These are phyloP conservation scores for Amazona guildingii DNA, from an alignment of 2,113 vertebrate species.

Conservation along the genomic window DNA sequence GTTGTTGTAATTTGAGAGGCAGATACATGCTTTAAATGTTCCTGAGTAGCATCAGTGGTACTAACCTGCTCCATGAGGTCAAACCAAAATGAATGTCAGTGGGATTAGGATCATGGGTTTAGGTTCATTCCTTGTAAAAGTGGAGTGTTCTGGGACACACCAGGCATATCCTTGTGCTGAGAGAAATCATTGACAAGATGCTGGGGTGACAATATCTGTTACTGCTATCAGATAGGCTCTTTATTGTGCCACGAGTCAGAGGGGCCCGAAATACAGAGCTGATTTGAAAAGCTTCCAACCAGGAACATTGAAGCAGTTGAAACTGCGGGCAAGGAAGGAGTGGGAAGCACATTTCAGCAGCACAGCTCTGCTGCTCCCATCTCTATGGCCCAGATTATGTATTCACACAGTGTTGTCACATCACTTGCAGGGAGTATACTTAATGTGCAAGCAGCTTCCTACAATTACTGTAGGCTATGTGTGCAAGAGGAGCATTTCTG, in stretches of 20 bases:
- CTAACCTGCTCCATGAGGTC: not conserved
- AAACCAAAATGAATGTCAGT: accelerated
- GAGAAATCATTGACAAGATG: not conserved
- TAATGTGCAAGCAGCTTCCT: constrained; percentile 51
- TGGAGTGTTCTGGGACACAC: not conserved
- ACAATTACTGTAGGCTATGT: not conserved
- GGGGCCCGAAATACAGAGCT: accelerated
- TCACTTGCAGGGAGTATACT: not conserved
- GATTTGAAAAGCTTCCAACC: not conserved
- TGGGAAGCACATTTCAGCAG: not conserved
- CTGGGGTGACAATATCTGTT: not conserved
- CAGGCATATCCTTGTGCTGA: not conserved
- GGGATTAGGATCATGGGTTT: not conserved
- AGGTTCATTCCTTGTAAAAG: not conserved
- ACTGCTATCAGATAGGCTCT: not conserved
- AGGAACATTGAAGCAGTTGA: not conserved
- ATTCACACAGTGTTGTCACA: not conserved
- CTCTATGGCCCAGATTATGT: not conserved
- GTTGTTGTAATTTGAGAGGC: not conserved
- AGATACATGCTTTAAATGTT: not conserved
- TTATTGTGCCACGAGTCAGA: accelerated
- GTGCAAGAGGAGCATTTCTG: constrained; percentile 41
- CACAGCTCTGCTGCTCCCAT: not conserved
- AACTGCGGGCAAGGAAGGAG: not conserved
- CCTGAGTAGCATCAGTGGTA: not conserved